Evolutionary conservation across 2,113 vertebrate species (phyloP), one percentile per base, ranked within the genome.

Genomic region (Pangasianodon gigas): DNA sequence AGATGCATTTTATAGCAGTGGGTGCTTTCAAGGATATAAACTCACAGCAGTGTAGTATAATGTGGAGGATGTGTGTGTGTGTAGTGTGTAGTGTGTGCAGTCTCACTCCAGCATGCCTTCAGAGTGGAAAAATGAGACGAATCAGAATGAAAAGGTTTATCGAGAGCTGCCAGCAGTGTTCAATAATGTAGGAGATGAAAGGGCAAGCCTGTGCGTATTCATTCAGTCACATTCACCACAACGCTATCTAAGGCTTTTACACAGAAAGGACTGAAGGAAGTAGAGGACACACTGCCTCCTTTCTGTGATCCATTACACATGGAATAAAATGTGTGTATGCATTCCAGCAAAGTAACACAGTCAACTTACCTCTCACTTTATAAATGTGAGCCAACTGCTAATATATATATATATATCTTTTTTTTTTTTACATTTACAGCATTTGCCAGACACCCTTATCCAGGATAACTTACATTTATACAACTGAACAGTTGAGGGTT

Each of bases 131-230:
- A 69, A 79, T 21, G 37, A 71, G 32, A 58, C 21, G 44, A 74
- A 88, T 71, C 24, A 4, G n/a, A 69, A 88, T 67, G n/a, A 88
- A 88, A 81, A 11, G 58, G 44, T 77, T 88, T 67, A 88, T 88
- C 80, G 24, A 29, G 16, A 44, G 79, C 62, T 26, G 46, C 51
- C 37, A 37, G 62, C 58, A 37, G 77, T 37, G 87, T 11, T 81
- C 77, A 52, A 29, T 54, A 56, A 65, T 18, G 52, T 65, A 37
- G 62, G 62, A 88, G 87, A 84, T 84, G 87, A 88, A 88, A 88
- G 87, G 80, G 71, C 60, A 46, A 44, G 37, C 7, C 87, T 21
- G 56, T 51, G 75, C 18, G 18, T 65, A 65, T 29, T 83, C 79
- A 19, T 56, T 54, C 77, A 37, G 29, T 82, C 29, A 9, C 18